phyloP scores from a whole-genome alignment of 2,797 vertebrate species.

The Rhinella marina region DNA sequence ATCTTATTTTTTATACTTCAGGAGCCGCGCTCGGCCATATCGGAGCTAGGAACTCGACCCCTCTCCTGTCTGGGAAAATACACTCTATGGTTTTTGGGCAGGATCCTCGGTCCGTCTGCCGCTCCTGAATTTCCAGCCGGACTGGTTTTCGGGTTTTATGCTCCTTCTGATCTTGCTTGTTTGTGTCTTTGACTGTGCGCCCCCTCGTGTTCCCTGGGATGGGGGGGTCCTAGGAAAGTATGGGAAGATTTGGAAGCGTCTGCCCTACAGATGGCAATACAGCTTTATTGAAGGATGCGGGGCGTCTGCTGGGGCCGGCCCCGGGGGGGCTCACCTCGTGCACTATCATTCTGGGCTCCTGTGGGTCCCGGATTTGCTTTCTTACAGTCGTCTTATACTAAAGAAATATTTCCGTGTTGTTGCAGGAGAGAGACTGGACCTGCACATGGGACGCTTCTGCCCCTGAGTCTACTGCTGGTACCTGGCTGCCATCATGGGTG shows the following conservation, averaged over 20 bases:
- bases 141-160: conserved; percentile 12
- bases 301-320: background rate
- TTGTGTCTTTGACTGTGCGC: background rate
- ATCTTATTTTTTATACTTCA: conserved; percentile 49
- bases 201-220: background rate
- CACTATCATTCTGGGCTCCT: background rate
- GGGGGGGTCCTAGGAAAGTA: background rate
- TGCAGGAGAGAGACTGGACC: background rate
- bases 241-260: background rate
- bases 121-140: conserved; percentile 16
- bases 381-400: background rate
- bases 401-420: background rate
- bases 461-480: background rate
- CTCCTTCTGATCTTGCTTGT: background rate
- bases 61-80: background rate
- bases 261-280: background rate
- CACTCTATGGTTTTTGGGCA: background rate
- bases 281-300: background rate
- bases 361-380: background rate
- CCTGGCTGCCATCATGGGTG: conserved; percentile 49
- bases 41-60: background rate
- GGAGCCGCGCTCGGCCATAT: background rate
- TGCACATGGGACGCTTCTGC: conserved; percentile 32
- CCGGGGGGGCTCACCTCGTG: background rate
- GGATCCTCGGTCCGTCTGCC: background rate